Evolutionary conservation across 2,113 vertebrate species (phyloP).

Genomic region (Serinus canaria): DNA sequence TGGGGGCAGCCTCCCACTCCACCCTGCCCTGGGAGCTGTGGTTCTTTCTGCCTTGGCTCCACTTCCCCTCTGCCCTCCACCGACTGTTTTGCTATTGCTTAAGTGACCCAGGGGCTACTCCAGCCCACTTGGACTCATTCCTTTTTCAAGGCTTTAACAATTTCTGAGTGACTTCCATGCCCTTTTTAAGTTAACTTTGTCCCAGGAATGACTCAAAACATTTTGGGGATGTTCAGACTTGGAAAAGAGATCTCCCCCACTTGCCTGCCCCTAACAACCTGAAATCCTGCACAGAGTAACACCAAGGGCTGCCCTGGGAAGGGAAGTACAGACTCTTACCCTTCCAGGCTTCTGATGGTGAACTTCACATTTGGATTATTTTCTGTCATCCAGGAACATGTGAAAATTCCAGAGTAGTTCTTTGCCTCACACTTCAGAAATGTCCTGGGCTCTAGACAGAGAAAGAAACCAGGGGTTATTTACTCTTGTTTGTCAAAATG

Average conservation of each 20-base stretch:
- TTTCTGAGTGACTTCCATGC: neutral
- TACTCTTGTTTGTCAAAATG: neutral
- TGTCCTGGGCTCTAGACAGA: slow-evolving; percentile 42
- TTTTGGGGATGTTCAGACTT: neutral
- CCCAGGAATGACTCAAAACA: neutral
- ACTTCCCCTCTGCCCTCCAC: slow-evolving; percentile 6
- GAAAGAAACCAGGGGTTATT: neutral
- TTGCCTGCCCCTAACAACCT: neutral
- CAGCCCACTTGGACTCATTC: neutral
- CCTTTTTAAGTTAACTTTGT: neutral
- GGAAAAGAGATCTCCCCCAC: neutral
- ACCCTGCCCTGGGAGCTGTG: neutral
- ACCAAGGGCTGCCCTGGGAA: neutral
- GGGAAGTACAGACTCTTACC: slow-evolving; percentile 61
- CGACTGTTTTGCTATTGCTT: neutral
- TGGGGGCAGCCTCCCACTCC: neutral
- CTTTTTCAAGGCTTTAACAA: neutral
- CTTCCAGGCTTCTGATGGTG: slow-evolving; percentile 56
- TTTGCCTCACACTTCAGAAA: slow-evolving; percentile 75
- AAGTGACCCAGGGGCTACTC: neutral
- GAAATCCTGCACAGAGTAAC: neutral
- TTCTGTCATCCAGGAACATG: slow-evolving; percentile 74
- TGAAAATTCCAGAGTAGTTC: slow-evolving; percentile 75
- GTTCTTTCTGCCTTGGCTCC: neutral
- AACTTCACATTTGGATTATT: slow-evolving; percentile 62